Evolutionary conservation across 2,797 vertebrate species (phyloP), one percentile per base, ranked within the genome.

Genomic region (Chiroxiphia lanceolata): DNA sequence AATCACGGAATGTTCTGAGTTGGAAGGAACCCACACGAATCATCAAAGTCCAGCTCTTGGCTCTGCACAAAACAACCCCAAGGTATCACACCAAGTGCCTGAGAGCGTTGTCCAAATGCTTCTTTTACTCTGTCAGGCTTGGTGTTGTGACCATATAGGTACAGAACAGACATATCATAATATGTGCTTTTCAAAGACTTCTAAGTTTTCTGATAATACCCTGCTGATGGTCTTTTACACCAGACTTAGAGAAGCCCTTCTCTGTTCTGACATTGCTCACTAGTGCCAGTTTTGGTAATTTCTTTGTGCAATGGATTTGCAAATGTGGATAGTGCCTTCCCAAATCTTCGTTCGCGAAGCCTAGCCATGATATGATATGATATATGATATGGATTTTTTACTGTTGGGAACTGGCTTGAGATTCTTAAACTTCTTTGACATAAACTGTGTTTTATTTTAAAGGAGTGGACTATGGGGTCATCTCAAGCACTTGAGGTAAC

Each of bases 61-160:
- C 10, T 7, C 21, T 38, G 25, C 25, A 40, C 12, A 20, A 59
- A 14, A 53, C 38, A 83, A 21, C 7, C 5, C 18, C 31, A 40
- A 40, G 34, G 40, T 34, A 18, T 53, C 25, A 33, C 18, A 34
- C 29, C 10, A 5, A 34, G 45, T 42, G 10, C 6, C 8, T 0
- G 0, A 60, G 29, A 42, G 5, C 2, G 1, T 20, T 47, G n/a
- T 27, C 26, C 40, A 53, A 53, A 33, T 2, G 3, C 12, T 54
- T 45, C 45, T 59, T 53, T 34, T 27, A 8, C 26, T 34, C 45
- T 47, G 15, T 9, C 31, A 34, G 26, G 6, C 12, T 68, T 72
- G 53, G 21, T 53, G 17, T 3, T 27, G 6, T 20, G 40, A 53
- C 13, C 3, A 1, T 7, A 23, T 10, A 78, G 19, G 33, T 68